Percentiles rank a stretch among this genome's conserved stretches.
Conservation (phyloP, 2,797 vertebrate genomes). For the Rhynchotus rufescens region DNA sequence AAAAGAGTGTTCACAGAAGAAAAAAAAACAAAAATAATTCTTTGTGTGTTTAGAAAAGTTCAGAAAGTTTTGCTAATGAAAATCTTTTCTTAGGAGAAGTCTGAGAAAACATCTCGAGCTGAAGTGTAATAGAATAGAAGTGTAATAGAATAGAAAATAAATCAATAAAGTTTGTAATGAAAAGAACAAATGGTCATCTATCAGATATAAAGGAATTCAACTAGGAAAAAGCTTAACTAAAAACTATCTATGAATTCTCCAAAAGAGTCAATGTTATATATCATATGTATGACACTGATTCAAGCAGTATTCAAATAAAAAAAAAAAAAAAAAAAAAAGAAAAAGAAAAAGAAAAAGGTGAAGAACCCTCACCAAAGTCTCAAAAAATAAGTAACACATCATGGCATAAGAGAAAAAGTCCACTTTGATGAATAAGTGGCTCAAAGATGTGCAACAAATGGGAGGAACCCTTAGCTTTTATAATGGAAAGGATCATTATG, state of each 20-base stretch:
- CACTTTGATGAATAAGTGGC: neutral
- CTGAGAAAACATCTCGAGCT: neutral
- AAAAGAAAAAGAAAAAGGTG: neutral
- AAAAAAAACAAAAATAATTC: neutral
- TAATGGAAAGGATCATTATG: neutral
- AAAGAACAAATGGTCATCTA: conserved; percentile 27
- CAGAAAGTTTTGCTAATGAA: neutral
- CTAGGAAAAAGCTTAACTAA: neutral
- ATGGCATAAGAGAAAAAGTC: neutral
- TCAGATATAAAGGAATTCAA: neutral
- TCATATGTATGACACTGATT: neutral
- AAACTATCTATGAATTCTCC: neutral
- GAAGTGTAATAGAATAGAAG: neutral
- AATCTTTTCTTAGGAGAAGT: neutral
- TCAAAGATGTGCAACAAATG: neutral
- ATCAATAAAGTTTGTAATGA: neutral
- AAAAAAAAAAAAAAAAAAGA: neutral
- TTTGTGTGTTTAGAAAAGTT: neutral
- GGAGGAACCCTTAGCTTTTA: neutral
- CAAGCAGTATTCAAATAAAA: too few species aligned
- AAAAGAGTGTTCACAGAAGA: neutral
- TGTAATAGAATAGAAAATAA: neutral
- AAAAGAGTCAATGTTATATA: neutral
- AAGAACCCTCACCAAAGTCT: neutral
- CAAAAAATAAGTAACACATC: neutral